Evolutionary conservation across 2,113 vertebrate genomes (phyloP).

Genomic region (Hiodon alosoides): DNA sequence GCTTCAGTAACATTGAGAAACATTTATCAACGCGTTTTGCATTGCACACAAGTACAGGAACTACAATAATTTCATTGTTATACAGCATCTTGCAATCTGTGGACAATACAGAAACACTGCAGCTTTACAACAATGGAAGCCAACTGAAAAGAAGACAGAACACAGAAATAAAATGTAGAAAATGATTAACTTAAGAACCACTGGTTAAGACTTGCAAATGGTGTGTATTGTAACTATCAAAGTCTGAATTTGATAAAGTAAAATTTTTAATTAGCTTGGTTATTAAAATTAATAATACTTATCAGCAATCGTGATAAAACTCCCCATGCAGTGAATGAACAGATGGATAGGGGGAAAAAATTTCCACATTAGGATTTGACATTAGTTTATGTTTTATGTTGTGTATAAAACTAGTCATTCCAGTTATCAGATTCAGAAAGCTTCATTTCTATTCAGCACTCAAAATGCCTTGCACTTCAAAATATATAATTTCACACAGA

Average conservation of each 20-base stretch:
- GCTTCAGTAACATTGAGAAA: conserved; percentile 32
- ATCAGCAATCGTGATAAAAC: conserved; percentile 65
- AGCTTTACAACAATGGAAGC: conserved; percentile 33
- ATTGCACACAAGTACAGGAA: background rate
- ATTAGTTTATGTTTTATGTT: too few species aligned
- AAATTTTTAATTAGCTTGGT: conserved; percentile 65
- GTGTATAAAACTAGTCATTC: too few species aligned
- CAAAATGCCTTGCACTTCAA: too few species aligned
- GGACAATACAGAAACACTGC: conserved; percentile 53
- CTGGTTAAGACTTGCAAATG: conserved; percentile 59
- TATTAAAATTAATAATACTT: conserved; percentile 69
- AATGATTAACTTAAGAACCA: conserved; percentile 55
- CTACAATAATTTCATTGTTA: conserved; percentile 50
- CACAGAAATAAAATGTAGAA: conserved; percentile 58
- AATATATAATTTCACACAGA: too few species aligned
- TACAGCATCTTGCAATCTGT: conserved; percentile 46
- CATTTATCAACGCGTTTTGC: background rate
- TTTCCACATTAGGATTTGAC: background rate
- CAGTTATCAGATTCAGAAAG: too few species aligned
- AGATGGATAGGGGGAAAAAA: conserved; percentile 13
- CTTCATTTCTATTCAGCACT: too few species aligned
- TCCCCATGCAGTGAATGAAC: conserved; percentile 43
- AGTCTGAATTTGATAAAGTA: conserved; percentile 61
- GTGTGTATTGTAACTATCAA: conserved; percentile 56
- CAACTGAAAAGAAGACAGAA: conserved; percentile 33